Conservation (phyloP, 2,888 invertebrate genomes). For the Polydrusus tereticollis region DNA sequence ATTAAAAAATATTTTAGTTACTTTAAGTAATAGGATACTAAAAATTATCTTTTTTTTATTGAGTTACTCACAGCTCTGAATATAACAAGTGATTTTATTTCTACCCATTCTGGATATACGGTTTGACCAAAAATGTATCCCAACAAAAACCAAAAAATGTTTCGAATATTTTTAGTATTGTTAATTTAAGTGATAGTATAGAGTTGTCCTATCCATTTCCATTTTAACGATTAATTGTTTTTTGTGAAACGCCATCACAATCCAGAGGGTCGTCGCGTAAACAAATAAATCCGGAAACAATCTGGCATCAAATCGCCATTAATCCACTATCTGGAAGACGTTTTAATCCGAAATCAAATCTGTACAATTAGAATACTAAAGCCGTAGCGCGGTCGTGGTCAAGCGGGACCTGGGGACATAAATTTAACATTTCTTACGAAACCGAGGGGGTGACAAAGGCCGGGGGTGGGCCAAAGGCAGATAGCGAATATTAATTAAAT, state of each 20-base stretch:
- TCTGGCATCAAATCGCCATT: slow-evolving; percentile 49
- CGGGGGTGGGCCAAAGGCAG: slow-evolving; percentile 3
- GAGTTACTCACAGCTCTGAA: too few species aligned
- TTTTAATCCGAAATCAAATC: slow-evolving; percentile 57
- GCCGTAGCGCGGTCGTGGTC: slow-evolving; percentile 51
- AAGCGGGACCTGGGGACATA: slow-evolving; percentile 53
- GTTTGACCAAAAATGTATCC: too few species aligned
- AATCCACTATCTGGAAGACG: slow-evolving; percentile 51
- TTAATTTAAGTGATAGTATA: too few species aligned
- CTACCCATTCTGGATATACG: too few species aligned
- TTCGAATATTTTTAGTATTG: too few species aligned
- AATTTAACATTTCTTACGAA: slow-evolving; percentile 55
- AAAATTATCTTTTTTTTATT: too few species aligned
- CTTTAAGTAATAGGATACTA: too few species aligned
- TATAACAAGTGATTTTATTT: too few species aligned
- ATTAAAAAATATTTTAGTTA: too few species aligned
- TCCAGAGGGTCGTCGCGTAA: slow-evolving; percentile 3
- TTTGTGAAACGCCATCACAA: not conserved
- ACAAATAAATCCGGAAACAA: slow-evolving; percentile 44
- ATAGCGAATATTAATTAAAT: slow-evolving; percentile 46
- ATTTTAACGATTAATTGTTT: not conserved
- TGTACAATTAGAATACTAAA: slow-evolving; percentile 57
- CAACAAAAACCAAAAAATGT: too few species aligned
- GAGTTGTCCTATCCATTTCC: not conserved
- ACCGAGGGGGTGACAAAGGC: slow-evolving; percentile 1